Percentiles rank a stretch among this genome's conserved stretches.
phyloP scores from a whole-genome alignment of 2,797 vertebrate genomes.

The Salarias fasciatus region DNA sequence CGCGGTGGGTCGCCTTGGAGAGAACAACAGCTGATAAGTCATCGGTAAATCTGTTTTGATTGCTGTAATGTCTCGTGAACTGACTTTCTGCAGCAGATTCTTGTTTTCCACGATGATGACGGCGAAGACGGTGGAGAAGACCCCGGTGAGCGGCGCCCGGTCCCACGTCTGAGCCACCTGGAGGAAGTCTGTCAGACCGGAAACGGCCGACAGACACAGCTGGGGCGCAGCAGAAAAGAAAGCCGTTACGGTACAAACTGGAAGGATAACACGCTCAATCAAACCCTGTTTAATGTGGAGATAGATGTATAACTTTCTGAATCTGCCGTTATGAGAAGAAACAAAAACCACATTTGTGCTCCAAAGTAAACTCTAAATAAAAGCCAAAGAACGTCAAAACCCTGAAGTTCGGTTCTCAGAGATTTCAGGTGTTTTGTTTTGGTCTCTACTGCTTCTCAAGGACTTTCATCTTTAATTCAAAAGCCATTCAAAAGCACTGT shows the following conservation, averaged over 20 bases:
- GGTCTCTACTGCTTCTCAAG: too few species aligned
- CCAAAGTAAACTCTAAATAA: too few species aligned
- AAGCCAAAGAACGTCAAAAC: too few species aligned
- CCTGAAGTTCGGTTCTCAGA: too few species aligned
- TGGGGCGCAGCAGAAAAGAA: conserved; percentile 45
- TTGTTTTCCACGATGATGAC: conserved; percentile 88
- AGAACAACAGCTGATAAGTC: conserved; percentile 8
- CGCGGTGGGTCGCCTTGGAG: conserved; percentile 78
- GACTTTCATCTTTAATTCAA: too few species aligned
- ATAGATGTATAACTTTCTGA: too few species aligned
- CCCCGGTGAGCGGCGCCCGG: conserved; percentile 73
- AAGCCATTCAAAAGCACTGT: too few species aligned
- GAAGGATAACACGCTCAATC: conserved; percentile 1
- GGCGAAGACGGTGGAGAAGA: conserved; percentile 89
- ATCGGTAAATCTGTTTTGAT: background rate
- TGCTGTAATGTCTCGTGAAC: background rate
- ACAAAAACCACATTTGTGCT: too few species aligned
- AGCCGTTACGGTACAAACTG: background rate
- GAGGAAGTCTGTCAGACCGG: conserved; percentile 86
- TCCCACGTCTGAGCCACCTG: conserved; percentile 79
- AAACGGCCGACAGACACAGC: conserved; percentile 84
- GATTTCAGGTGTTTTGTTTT: too few species aligned
- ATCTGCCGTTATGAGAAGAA: too few species aligned
- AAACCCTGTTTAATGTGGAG: too few species aligned
- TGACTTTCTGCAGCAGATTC: conserved; percentile 86